phyloP scores from a whole-genome alignment of 2,797 vertebrate species.

The Valencia hispanica region DNA sequence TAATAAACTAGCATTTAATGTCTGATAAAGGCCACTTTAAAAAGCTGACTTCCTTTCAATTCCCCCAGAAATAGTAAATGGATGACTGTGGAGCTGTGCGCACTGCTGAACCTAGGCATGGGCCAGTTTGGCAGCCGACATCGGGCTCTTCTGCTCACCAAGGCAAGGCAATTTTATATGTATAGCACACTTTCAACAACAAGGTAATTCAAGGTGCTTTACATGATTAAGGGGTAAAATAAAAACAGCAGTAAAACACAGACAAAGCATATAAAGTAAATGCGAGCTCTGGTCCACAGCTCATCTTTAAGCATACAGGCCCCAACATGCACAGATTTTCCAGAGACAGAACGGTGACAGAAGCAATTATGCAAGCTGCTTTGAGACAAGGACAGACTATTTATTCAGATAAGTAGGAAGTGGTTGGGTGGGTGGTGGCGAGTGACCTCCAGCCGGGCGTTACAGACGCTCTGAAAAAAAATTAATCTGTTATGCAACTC shows the following conservation, averaged over 20 bases:
- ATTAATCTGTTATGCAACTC: not conserved
- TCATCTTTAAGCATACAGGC: not conserved
- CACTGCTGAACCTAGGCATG: not conserved
- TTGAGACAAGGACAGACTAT: slow-evolving; percentile 11
- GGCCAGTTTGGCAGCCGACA: not conserved
- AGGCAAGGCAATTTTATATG: too few relatives aligned
- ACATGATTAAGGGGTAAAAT: too few relatives aligned
- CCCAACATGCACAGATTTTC: not conserved
- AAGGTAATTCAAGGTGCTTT: too few relatives aligned
- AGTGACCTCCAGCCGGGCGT: slow-evolving; percentile 13
- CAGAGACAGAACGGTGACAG: not conserved
- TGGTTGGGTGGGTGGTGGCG: not conserved
- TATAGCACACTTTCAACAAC: too few relatives aligned
- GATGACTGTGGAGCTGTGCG: not conserved
- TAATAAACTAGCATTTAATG: not conserved
- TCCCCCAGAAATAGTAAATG: too few relatives aligned
- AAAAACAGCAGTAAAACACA: too few relatives aligned
- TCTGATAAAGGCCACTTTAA: not conserved
- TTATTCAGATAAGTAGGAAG: slow-evolving; percentile 1
- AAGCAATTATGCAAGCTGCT: not conserved
- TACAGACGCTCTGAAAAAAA: not conserved
- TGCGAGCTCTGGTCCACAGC: too few relatives aligned
- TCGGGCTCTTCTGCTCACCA: too few relatives aligned
- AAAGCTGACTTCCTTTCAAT: not conserved
- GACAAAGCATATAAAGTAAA: too few relatives aligned